Evolutionary conservation across 2,113 vertebrate species (phyloP).

Genomic region (Macaca nemestrina): DNA sequence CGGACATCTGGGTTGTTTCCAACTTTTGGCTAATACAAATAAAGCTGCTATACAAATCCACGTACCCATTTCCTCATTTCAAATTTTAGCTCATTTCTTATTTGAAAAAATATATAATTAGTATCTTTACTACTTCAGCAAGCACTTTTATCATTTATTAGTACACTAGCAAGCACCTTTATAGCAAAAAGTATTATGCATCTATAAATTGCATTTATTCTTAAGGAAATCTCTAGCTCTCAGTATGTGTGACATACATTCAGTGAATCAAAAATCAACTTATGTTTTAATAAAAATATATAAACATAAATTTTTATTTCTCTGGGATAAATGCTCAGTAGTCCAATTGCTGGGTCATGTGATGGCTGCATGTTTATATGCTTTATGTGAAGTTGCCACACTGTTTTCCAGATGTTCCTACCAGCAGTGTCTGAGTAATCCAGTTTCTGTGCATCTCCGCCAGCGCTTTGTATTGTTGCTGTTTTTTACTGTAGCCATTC

Average conservation of each 20-base stretch:
- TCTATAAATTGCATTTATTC: background rate
- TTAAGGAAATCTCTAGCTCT: background rate
- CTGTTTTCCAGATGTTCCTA: background rate
- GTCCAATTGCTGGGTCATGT: background rate
- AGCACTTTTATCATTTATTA: background rate
- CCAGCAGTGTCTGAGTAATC: background rate
- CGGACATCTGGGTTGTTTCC: background rate
- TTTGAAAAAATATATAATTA: background rate
- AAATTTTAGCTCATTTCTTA: background rate
- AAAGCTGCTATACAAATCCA: background rate
- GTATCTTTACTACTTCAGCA: background rate
- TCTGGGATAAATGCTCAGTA: background rate
- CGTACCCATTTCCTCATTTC: background rate
- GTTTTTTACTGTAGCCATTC: background rate
- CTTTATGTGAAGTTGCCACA: background rate
- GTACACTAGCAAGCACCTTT: background rate
- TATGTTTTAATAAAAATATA: background rate
- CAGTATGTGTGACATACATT: background rate
- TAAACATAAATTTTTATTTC: conserved; percentile 14
- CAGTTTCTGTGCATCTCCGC: background rate
- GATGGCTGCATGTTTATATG: background rate
- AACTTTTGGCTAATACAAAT: background rate
- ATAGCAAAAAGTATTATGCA: background rate
- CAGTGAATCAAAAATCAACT: background rate
- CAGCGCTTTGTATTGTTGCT: background rate